Evolutionary conservation across 2,888 invertebrate genomes (phyloP).

Genomic region (Linnaemya vulpina): DNA sequence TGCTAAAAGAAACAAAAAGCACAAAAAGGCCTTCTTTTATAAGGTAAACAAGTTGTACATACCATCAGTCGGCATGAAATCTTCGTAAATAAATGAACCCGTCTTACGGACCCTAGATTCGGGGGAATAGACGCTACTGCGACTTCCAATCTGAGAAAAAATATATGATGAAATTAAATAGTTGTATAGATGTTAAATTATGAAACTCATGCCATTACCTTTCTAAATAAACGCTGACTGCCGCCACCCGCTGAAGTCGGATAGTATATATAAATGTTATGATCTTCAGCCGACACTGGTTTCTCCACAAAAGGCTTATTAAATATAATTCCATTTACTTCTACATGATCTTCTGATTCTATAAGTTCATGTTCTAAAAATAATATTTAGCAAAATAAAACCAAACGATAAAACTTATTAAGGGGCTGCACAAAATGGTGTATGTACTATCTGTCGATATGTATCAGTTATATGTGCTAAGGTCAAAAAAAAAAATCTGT

Average conservation of each 20-base stretch:
- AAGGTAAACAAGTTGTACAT: constrained; percentile 79
- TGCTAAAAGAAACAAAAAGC: constrained; percentile 56
- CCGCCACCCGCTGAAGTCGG: constrained; percentile 99
- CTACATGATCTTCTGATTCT: constrained; percentile 98
- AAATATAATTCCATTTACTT: constrained; percentile 96
- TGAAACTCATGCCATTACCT: constrained; percentile 85
- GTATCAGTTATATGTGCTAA: not conserved
- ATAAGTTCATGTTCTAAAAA: constrained; percentile 92
- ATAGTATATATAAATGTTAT: constrained; percentile 99
- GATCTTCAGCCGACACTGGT: constrained; percentile 99
- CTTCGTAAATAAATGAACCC: constrained; percentile 99
- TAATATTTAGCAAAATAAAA: not conserved
- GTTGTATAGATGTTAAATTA: not conserved
- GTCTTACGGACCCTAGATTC: constrained; percentile 97
- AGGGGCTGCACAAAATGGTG: not conserved
- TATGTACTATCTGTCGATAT: not conserved
- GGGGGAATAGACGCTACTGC: constrained; percentile 99
- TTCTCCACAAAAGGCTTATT: constrained; percentile 99
- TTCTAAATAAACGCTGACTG: constrained; percentile 97
- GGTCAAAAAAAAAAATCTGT: not conserved
- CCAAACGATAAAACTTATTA: not conserved
- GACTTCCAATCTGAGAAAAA: constrained; percentile 92
- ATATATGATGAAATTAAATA: not conserved
- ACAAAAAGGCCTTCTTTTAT: constrained; percentile 34
- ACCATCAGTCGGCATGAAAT: constrained; percentile 99